A percentile compares a stretch with the other conserved stretches of the same genome.
Conservation (phyloP, 1,140 invertebrate genomes). For the Bombus haemorrhoidalis region DNA sequence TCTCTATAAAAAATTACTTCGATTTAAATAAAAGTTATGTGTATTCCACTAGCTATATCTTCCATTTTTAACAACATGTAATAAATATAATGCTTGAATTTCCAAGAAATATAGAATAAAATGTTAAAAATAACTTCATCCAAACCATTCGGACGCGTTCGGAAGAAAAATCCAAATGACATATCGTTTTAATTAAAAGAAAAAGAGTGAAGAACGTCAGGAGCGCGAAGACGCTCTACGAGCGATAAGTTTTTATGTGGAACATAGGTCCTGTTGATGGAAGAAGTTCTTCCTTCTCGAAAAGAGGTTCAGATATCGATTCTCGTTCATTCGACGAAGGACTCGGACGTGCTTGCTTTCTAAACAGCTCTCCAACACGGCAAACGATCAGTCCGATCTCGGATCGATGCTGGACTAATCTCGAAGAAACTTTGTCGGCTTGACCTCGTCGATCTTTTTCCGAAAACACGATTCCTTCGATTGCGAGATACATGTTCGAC, state of each 20-base stretch:
- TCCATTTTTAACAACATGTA: too few species aligned
- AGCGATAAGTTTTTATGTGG: constrained; percentile 29
- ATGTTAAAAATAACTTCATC: too few species aligned
- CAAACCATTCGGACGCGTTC: too few species aligned
- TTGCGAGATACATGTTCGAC: constrained; percentile 28
- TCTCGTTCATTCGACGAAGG: constrained; percentile 46
- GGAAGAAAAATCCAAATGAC: background rate
- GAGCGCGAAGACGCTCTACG: background rate
- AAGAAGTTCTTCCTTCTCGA: constrained; percentile 6
- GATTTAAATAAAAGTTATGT: background rate
- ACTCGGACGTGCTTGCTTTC: constrained; percentile 56
- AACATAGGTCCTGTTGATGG: constrained; percentile 27
- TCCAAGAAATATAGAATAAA: background rate
- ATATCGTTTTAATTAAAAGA: constrained; percentile 34
- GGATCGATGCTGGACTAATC: constrained; percentile 53
- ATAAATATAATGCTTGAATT: too few species aligned
- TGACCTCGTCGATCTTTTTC: background rate
- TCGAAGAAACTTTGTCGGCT: constrained; percentile 37
- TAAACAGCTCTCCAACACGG: constrained; percentile 52
- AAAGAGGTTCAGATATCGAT: constrained; percentile 57
- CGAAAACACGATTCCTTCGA: constrained; percentile 26
- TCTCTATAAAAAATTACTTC: background rate
- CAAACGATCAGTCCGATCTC: constrained; percentile 31
- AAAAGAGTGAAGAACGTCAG: background rate
- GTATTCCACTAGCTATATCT: too few species aligned